Evolutionary conservation across 2,797 vertebrate species (phyloP).

Genomic region (Serranus cabrilla): DNA sequence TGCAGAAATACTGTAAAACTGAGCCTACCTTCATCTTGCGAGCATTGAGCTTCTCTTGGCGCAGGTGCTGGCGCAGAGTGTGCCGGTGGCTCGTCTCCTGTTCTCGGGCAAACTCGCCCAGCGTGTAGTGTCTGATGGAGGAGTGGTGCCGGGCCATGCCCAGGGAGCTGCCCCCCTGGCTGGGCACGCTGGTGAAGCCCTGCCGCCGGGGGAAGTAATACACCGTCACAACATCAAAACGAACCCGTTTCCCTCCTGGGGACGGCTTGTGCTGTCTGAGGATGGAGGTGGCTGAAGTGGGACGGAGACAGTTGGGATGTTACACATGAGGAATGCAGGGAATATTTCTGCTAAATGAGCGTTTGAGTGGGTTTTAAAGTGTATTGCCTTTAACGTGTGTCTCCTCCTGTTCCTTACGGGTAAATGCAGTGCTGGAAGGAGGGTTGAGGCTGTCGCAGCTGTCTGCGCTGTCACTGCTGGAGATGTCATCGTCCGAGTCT

Average conservation of each 20-base stretch:
- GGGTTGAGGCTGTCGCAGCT: constrained; percentile 97
- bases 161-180: constrained; percentile 95
- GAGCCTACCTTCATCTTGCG: constrained; percentile 98
- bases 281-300: constrained; percentile 92
- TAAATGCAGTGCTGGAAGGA: constrained; percentile 88
- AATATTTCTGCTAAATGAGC: neutral
- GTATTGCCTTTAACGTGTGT: constrained; percentile 28
- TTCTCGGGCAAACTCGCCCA: constrained; percentile 94
- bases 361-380: constrained; percentile 6
- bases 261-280: constrained; percentile 91
- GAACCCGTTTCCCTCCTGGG: constrained; percentile 90
- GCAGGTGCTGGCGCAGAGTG: constrained; percentile 92
- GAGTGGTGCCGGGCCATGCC: constrained; percentile 96
- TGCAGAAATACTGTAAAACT: neutral
- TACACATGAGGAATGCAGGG: constrained; percentile 2
- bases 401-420: constrained; percentile 87
- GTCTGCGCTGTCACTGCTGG: constrained; percentile 95
- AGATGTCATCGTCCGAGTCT: constrained; percentile 95
- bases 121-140: constrained; percentile 92
- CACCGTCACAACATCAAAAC: constrained; percentile 95
- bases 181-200: constrained; percentile 97
- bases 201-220: constrained; percentile 96
- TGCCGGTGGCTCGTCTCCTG: constrained; percentile 93
- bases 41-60: constrained; percentile 96
- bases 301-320: neutral